A percentile compares a stretch with the other conserved stretches of the same genome.
These are phyloP conservation scores for Schizaphis graminum DNA, from an alignment of 2,888 invertebrate genomes.

Conservation along the genomic window DNA sequence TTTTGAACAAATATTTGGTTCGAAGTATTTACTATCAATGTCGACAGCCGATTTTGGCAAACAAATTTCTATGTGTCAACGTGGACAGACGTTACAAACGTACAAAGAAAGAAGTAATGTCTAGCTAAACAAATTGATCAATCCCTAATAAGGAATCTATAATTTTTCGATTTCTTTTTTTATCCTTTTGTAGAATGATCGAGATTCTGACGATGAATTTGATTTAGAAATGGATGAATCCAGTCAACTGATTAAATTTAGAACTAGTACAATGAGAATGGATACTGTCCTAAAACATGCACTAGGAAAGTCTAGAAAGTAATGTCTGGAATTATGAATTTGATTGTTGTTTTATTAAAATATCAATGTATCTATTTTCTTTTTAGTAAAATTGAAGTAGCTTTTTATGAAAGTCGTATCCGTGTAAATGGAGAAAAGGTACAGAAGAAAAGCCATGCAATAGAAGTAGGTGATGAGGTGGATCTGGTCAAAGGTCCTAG, in stretches of 20 bases:
- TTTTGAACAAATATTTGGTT: background rate
- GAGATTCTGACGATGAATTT: constrained; percentile 73
- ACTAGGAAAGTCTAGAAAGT: constrained; percentile 82
- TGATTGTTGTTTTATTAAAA: constrained; percentile 32
- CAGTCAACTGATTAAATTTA: constrained; percentile 78
- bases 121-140: background rate
- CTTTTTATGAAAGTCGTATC: constrained; percentile 86
- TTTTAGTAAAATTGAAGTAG: constrained; percentile 83
- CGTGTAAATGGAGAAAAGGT: constrained; percentile 84
- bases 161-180: background rate
- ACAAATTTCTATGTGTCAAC: background rate
- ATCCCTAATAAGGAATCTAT: no score
- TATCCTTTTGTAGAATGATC: constrained; percentile 11
- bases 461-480: constrained; percentile 80
- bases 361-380: constrained; percentile 52
- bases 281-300: constrained; percentile 81
- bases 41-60: background rate
- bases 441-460: constrained; percentile 80
- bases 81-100: constrained; percentile 43
- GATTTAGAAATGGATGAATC: constrained; percentile 75
- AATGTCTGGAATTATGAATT: constrained; percentile 69
- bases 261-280: constrained; percentile 78
- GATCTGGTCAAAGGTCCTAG: constrained; percentile 81
- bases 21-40: background rate
- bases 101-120: constrained; percentile 49